Conservation (phyloP, 2,888 invertebrate species). For the Ennomos quercinarius region DNA sequence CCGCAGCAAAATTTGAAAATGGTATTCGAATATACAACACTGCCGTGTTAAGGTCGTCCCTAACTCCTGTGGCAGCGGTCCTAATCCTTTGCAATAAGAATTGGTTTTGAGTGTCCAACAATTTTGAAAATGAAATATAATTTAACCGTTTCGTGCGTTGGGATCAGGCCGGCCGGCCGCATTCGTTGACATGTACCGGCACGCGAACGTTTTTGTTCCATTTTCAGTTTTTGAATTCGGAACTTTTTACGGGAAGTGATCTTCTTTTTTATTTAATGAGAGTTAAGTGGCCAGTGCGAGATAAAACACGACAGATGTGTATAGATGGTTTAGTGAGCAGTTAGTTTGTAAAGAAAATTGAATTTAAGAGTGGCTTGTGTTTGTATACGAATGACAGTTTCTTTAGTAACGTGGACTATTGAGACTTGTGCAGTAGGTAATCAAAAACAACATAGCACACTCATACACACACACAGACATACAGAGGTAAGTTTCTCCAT, state of each 20-base stretch:
- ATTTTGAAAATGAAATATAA: constrained; percentile 45
- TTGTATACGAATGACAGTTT: too few species aligned
- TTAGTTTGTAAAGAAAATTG: constrained; percentile 1
- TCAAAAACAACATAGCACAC: too few species aligned
- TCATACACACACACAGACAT: too few species aligned
- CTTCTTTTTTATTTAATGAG: constrained; percentile 50
- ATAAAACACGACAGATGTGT: constrained; percentile 3
- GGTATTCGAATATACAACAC: constrained; percentile 65
- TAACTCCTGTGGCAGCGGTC: constrained; percentile 38
- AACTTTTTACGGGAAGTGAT: constrained; percentile 62
- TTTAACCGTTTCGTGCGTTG: constrained; percentile 63
- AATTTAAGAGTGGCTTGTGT: too few species aligned
- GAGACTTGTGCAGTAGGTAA: too few species aligned
- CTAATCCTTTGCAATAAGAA: constrained; percentile 47
- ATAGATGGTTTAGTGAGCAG: neutral
- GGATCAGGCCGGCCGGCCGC: constrained; percentile 67
- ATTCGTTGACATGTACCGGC: constrained; percentile 80
- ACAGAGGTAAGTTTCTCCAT: too few species aligned
- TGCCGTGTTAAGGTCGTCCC: constrained; percentile 31
- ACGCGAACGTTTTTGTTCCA: constrained; percentile 82
- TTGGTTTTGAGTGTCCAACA: constrained; percentile 38
- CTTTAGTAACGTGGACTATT: too few species aligned
- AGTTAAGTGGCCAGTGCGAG: constrained; percentile 39
- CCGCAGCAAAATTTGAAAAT: constrained; percentile 80
- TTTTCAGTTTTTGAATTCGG: constrained; percentile 58